Evolutionary conservation across 2,113 vertebrate genomes (phyloP), one percentile per base, ranked within the genome.

Genomic region (Echinops telfairi): DNA sequence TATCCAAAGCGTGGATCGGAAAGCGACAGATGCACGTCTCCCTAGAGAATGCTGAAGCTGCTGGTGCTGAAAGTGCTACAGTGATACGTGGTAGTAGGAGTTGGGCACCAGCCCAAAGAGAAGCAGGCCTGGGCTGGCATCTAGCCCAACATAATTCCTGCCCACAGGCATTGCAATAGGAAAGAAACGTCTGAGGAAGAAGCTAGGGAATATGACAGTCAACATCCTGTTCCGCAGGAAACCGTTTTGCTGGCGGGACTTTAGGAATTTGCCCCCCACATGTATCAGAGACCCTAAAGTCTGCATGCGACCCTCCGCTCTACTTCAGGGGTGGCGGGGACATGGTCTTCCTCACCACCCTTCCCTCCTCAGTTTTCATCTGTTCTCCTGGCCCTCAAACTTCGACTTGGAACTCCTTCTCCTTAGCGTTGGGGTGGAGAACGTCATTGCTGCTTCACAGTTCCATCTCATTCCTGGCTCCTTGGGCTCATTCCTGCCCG

Each of bases 141-240:
- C 20, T 31, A 10, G 40, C 77, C 62, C 71, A 64, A 71, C 11
- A 15, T 33, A 8, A 90, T 79, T 89, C 57, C 79, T 38, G 33
- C n/a, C 68, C 91, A 77, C n/a, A 36, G 84, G 14, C 33, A 83
- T 12, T 53, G 47, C 80, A 77, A 47, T 0, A 73, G 90, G 90
- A 87, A 94, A 58, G 75, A 10, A n/a, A 62, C 31, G 38, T 40
- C 75, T 4, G 29, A 36, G 84, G 60, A 0, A 2, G 89, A 89
- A 80, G 60, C 43, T 31, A 62, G 1, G 47, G 78, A 40, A 29
- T 16, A 23, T 0, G 62, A 62, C 57, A 62, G 22, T 64, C 60
- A 64, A 76, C 68, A 53, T 81, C 92, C 92, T 83, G 58, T 89
- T 94, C 73, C 47, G 79, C 15, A 78, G 93, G 89, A 90, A 84